phyloP scores from a whole-genome alignment of 2,113 vertebrate species.

The Eonycteris spelaea region DNA sequence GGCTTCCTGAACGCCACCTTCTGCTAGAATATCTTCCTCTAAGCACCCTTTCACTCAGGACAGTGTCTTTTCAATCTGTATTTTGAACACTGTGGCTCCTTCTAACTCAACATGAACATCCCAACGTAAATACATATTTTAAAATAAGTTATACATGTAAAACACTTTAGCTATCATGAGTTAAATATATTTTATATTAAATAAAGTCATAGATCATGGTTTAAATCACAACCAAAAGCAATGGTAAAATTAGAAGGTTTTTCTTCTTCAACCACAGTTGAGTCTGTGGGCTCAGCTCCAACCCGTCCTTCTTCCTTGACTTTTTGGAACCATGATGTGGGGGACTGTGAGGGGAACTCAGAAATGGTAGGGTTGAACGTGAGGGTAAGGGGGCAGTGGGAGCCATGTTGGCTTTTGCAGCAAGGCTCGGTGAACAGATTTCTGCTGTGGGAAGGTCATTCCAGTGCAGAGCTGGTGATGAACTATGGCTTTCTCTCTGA shows the following conservation, averaged over 20 bases:
- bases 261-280: background rate
- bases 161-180: background rate
- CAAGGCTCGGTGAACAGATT: background rate
- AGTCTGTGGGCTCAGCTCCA: background rate
- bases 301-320: background rate
- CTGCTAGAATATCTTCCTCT: background rate
- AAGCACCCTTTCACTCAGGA: background rate
- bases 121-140: background rate
- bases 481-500: background rate
- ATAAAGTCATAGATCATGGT: background rate
- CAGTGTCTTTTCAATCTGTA: background rate
- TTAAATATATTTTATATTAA: background rate
- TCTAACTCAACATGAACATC: background rate
- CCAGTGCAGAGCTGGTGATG: no score
- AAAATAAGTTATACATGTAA: background rate
- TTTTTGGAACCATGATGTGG: background rate
- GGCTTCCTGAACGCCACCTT: background rate
- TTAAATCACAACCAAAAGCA: background rate
- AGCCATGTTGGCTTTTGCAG: background rate
- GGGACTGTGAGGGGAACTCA: background rate
- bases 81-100: background rate
- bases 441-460: background rate
- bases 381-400: background rate
- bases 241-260: background rate
- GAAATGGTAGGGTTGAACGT: rapidly evolving